These are phyloP conservation scores for Leptinotarsa undecemlineata DNA, from an alignment of 1,140 invertebrate genomes.

Conservation along the genomic window DNA sequence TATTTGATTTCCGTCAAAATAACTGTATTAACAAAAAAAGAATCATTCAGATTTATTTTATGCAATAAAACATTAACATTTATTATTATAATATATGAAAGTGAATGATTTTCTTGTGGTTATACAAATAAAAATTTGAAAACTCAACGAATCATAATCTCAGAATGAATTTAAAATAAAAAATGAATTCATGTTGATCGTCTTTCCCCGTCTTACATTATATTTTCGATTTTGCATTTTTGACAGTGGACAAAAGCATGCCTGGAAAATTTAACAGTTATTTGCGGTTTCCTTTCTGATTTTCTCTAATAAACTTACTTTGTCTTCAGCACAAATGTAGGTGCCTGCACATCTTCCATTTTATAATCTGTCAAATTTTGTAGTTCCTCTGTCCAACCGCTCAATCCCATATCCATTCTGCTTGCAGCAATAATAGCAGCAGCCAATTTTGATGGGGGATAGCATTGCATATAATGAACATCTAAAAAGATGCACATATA, in stretches of 20 bases:
- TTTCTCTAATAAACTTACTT: conserved; percentile 29
- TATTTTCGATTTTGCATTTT: conserved; percentile 24
- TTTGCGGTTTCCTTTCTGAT: background rate
- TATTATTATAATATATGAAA: too few relatives aligned
- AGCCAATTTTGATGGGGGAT: conserved; percentile 49
- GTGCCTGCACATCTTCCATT: conserved; percentile 36
- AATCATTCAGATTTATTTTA: too few relatives aligned
- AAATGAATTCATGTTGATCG: too few relatives aligned
- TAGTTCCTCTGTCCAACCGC: conserved; percentile 45
- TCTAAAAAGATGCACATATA: conserved; percentile 36
- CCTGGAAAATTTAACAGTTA: conserved; percentile 9
- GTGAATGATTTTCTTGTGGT: too few relatives aligned
- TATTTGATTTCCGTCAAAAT: too few relatives aligned
- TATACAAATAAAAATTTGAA: too few relatives aligned
- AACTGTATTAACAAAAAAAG: too few relatives aligned
- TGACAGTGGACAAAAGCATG: conserved; percentile 12
- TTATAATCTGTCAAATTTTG: conserved; percentile 45
- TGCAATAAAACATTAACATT: too few relatives aligned
- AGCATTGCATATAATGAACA: conserved; percentile 52
- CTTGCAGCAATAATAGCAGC: conserved; percentile 47
- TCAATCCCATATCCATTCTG: conserved; percentile 40
- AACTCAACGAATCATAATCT: too few relatives aligned
- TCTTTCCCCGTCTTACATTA: background rate
- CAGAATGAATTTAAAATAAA: too few relatives aligned
- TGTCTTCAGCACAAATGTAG: conserved; percentile 24